Percentiles rank a stretch among this genome's conserved stretches.
Evolutionary conservation across 2,113 vertebrate genomes (phyloP).

Genomic region (Sisor rabdophorus): DNA sequence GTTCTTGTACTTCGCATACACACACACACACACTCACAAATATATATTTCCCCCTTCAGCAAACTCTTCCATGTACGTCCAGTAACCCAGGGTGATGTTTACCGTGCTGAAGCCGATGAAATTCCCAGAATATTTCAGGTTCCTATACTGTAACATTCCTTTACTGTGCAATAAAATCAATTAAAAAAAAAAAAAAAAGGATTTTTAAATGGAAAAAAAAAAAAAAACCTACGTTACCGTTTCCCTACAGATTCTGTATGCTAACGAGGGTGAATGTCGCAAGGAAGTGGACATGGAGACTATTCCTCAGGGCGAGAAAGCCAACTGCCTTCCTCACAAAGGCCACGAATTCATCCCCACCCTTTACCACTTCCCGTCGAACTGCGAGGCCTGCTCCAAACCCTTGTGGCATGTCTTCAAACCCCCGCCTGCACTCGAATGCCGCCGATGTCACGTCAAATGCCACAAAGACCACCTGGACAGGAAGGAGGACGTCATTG

Average conservation of each 20-base stretch:
- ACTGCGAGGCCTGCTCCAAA: conserved; percentile 97
- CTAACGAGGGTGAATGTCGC: conserved; percentile 96
- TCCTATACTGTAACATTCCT: background rate
- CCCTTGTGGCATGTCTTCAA: conserved; percentile 98
- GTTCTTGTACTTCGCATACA: background rate
- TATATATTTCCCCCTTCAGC: conserved; percentile 61
- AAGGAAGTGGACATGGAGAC: conserved; percentile 89
- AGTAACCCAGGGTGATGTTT: conserved; percentile 97
- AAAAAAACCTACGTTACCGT: too few relatives aligned
- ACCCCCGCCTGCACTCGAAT: conserved; percentile 92
- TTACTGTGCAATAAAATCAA: background rate
- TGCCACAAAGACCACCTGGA: conserved; percentile 98
- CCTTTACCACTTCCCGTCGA: conserved; percentile 95
- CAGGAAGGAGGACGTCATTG: conserved; percentile 95
- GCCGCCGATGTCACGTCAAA: conserved; percentile 95
- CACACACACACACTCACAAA: background rate
- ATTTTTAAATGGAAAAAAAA: too few relatives aligned
- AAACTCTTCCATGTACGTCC: conserved; percentile 97
- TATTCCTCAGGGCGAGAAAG: conserved; percentile 86
- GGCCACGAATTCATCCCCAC: conserved; percentile 99
- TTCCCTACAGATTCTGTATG: conserved; percentile 92
- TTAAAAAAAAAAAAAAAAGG: too few relatives aligned
- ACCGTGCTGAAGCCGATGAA: conserved; percentile 95
- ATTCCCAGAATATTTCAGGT: conserved; percentile 99
- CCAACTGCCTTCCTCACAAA: conserved; percentile 93